Base-by-base conservation (phyloP, 2,888 invertebrate genomes). In the Muscina levida region DNA sequence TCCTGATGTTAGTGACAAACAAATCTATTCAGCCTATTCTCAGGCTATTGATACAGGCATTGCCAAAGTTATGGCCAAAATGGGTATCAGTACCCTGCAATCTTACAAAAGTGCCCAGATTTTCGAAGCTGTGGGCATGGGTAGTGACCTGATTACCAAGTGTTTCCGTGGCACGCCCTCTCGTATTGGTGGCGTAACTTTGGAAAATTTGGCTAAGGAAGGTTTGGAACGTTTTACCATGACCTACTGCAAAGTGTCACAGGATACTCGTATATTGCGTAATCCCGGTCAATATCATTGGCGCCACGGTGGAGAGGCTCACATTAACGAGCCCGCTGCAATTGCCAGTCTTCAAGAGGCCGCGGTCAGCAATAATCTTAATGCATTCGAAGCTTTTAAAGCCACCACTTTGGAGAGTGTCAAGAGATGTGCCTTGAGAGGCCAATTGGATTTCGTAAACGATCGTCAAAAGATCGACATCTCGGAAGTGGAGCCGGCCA, bases 41-140 rank as follows among this genome's bases (percentile, higher is more conserved):
- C 95, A 95, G 83, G 97, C 98, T 48, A 95, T 96, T 88, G 97
- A 97, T 86, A 94, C 97, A 0, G 98, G 98, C 66, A 95, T 97
- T 84, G 94, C 95, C 66, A 97, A 97, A 91, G 97, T 93, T 0
- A 99, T 99, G 99, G 99, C 99, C 4, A 99, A 99, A 91, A 99
- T 99, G 99, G 99, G 99, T 75, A 99, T 99, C 88, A 98, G 98
- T 75, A 99, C 99, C 0, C 92, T 99, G 48, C 99, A 99, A 90
- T 98, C 98, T 0, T 99, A 99, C 91, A 99, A 98, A 92, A 97
- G 98, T 82, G 99, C 99, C 0, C 99, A 99, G 92, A 99, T 99
- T 86, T 99, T 99, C 88, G 99, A 99, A 91, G 98, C 98, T 0
- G 98, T 99, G 10, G 99, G 99, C 0, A 91, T 99, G 59, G 95